These are phyloP conservation scores for Clarias platycephalus DNA, from an alignment of 2,797 vertebrate genomes.

Conservation along the genomic window DNA sequence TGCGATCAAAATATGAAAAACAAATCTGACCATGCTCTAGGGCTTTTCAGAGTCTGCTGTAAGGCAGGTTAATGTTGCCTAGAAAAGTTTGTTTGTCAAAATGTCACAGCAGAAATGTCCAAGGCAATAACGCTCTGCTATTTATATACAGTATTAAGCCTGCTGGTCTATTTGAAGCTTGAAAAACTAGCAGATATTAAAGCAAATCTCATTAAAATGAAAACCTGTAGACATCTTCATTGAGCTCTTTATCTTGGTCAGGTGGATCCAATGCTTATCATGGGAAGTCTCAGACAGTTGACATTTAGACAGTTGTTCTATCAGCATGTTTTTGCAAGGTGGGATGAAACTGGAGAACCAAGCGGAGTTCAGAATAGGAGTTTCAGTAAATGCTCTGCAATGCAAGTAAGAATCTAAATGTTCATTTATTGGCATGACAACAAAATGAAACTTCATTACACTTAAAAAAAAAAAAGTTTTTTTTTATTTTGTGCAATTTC, in stretches of 20 bases:
- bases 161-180: not conserved
- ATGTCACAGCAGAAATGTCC: not conserved
- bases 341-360: not conserved
- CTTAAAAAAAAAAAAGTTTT: not conserved
- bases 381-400: not conserved
- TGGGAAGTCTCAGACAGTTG: not conserved
- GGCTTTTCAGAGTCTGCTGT: not conserved
- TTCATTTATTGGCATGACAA: not conserved
- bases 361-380: not conserved
- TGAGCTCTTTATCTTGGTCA: not conserved
- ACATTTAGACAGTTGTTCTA: not conserved
- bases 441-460: not conserved
- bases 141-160: too few species aligned
- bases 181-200: not conserved
- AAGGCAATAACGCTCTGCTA: not conserved
- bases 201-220: not conserved
- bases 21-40: not conserved
- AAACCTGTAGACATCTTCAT: not conserved
- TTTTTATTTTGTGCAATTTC: not conserved
- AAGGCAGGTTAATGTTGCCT: not conserved
- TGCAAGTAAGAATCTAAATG: not conserved
- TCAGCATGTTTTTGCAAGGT: not conserved
- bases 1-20: not conserved
- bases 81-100: not conserved
- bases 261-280: not conserved